Evolutionary conservation across 2,113 vertebrate species (phyloP), one percentile per base, ranked within the genome.

Genomic region (Nerophis lumbriciformis): DNA sequence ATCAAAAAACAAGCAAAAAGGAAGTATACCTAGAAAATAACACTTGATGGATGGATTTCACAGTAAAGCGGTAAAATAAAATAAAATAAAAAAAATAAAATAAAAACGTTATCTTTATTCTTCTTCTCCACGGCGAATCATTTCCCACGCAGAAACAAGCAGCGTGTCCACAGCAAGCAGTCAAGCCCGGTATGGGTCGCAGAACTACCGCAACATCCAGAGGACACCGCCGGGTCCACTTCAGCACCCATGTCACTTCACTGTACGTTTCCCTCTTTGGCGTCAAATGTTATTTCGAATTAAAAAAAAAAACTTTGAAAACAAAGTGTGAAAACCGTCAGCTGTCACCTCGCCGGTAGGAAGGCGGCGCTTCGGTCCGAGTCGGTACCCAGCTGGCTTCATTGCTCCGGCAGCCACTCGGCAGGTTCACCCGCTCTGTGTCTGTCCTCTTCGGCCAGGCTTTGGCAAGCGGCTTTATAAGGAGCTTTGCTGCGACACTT

Each of bases 221-320:
- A 91, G 85, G 83, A 90, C 85, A 84, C 72, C 83, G 65, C 72
- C 84, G 77, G 91, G 88, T 92, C 91, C 92, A 93, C 90, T 93
- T 92, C 82, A 85, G 77, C 62, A 54, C 50, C 73, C 78, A 63
- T 77, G 79, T 68, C 53, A 67, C 47, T 50, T 21, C 42, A 45
- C 42, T 4, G 9, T 5, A 11, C 11, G 42, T 11, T 45, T 39
- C 39, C 42, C 42, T 45, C 28, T 12, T 9, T 8, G 10, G 39
- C 39, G 39, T 12, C 42, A 12, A 45, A 12, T 45, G 42, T 45
- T 5, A 28, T 28, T 28, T 28, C 28, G 28, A 28, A 28, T 28
- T 28, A 3, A 28, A 28, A 12, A 11, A 45, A 45, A 45, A 1
- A 12, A 45, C 9, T 45, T 12, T 11, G 4, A 45, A 45, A 12